These are phyloP conservation scores for Trichoplusia ni DNA, from an alignment of 1,140 invertebrate species.

Conservation along the genomic window DNA sequence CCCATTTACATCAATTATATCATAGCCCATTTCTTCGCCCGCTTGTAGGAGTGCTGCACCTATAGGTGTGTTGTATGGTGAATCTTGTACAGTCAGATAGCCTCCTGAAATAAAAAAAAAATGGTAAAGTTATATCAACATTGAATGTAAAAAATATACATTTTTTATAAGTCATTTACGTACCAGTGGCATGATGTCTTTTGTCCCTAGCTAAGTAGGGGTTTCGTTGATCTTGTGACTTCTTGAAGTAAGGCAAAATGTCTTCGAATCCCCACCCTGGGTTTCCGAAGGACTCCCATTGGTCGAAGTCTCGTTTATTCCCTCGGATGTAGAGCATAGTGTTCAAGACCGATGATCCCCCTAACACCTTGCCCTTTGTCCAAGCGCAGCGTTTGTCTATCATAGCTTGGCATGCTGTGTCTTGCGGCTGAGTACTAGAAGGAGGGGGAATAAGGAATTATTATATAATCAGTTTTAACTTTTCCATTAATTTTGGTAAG, in stretches of 20 bases:
- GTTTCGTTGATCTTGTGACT: conserved; percentile 92
- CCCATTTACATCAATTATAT: conserved; percentile 89
- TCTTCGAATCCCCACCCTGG: conserved; percentile 94
- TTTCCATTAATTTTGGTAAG: no score
- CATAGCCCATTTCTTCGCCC: conserved; percentile 94
- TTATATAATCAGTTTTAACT: neutral
- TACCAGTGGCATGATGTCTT: conserved; percentile 87
- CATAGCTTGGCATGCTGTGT: conserved; percentile 93
- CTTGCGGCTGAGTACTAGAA: conserved; percentile 90
- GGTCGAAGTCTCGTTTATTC: conserved; percentile 93
- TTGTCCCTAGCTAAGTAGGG: conserved; percentile 88
- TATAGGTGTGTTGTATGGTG: conserved; percentile 90
- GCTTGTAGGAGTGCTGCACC: conserved; percentile 93
- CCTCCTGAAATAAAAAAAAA: conserved; percentile 84
- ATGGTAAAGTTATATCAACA: neutral
- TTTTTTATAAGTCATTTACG: conserved; percentile 24
- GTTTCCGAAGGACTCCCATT: conserved; percentile 94
- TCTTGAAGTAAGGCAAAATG: conserved; percentile 93
- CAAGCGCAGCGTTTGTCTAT: conserved; percentile 90
- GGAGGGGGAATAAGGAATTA: neutral
- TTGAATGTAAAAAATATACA: neutral
- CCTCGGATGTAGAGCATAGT: conserved; percentile 97
- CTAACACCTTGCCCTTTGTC: conserved; percentile 92
- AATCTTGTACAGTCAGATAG: conserved; percentile 90
- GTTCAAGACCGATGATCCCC: conserved; percentile 93